Conservation (phyloP, 2,888 invertebrate genomes). For the Pemphredon lugubris region DNA sequence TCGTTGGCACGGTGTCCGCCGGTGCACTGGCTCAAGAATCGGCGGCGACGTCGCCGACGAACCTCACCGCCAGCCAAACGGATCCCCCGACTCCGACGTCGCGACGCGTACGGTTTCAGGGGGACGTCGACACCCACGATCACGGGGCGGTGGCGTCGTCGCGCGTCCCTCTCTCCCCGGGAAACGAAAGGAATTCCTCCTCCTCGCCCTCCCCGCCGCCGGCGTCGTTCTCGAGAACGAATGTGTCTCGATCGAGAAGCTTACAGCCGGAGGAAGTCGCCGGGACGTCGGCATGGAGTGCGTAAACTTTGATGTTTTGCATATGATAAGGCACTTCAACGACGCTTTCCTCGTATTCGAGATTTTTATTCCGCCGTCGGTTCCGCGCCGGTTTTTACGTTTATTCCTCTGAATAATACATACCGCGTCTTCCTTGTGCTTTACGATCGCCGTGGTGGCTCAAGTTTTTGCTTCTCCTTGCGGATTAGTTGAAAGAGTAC, state of each 20-base stretch:
- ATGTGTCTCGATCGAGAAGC: constrained; percentile 82
- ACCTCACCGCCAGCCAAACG: constrained; percentile 29
- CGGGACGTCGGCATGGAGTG: constrained; percentile 77
- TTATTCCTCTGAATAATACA: no score
- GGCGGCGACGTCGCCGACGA: constrained; percentile 54
- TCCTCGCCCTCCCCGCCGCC: constrained; percentile 71
- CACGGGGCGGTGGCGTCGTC: constrained; percentile 59
- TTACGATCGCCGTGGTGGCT: no score
- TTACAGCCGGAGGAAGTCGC: constrained; percentile 83
- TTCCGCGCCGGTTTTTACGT: no score
- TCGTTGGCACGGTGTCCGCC: constrained; percentile 43
- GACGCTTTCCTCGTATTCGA: no score
- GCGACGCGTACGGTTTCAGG: constrained; percentile 83
- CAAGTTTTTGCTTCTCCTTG: no score
- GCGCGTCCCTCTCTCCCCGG: constrained; percentile 61
- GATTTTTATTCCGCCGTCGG: no score
- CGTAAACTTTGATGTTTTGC: constrained; percentile 19
- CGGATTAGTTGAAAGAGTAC: no score
- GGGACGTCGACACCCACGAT: constrained; percentile 72
- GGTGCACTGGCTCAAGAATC: constrained; percentile 36
- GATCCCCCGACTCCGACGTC: constrained; percentile 78
- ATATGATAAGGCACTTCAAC: constrained; percentile 1
- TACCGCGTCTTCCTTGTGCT: no score
- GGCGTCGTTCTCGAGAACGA: constrained; percentile 81
- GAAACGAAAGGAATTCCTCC: constrained; percentile 65